These are phyloP conservation scores for Lucilia sericata DNA, from an alignment of 1,140 invertebrate genomes.

Conservation along the genomic window DNA sequence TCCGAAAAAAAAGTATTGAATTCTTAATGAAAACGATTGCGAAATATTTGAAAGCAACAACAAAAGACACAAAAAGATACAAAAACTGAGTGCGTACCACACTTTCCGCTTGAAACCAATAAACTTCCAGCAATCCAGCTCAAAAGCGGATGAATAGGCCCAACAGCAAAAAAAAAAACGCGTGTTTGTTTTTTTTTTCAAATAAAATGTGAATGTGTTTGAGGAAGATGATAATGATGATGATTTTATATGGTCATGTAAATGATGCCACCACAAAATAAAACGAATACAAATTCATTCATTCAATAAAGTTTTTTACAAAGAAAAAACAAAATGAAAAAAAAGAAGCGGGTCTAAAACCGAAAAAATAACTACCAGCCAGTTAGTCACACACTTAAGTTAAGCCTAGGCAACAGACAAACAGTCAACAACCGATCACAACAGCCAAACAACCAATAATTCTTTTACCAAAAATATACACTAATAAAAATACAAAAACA, in stretches of 20 bases:
- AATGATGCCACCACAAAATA: conserved; percentile 17
- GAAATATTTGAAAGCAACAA: background rate
- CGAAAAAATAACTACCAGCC: background rate
- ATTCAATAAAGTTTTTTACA: background rate
- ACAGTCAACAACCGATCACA: background rate
- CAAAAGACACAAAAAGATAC: no score
- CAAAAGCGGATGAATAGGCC: no score
- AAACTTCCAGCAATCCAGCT: no score
- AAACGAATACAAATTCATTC: background rate
- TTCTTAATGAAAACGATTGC: conserved; percentile 20
- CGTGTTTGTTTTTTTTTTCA: background rate
- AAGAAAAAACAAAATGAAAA: no score
- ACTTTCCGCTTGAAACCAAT: no score
- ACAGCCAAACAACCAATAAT: background rate
- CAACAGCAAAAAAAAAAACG: no score
- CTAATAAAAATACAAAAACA: no score
- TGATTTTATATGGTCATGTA: background rate
- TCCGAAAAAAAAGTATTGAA: background rate
- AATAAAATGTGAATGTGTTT: no score
- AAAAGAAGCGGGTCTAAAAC: background rate
- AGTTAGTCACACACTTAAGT: no score
- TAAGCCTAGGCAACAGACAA: no score
- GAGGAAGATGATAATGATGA: background rate
- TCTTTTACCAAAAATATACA: background rate
- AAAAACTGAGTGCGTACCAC: no score